Evolutionary conservation across 2,797 vertebrate species (phyloP).

Genomic region (Selene dorsalis): DNA sequence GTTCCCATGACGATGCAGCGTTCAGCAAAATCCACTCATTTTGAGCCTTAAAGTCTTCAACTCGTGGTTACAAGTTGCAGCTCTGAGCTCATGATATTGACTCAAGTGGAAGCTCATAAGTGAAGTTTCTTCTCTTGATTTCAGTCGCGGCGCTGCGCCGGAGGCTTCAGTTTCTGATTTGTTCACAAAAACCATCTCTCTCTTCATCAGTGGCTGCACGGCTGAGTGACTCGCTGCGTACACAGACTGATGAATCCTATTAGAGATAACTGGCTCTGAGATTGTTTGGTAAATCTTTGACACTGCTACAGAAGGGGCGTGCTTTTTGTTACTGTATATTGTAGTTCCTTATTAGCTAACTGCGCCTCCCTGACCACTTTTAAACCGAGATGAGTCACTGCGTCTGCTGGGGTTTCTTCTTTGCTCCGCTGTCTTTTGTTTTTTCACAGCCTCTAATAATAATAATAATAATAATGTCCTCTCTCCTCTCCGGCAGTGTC

Average conservation of each 20-base stretch:
- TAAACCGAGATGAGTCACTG: conserved; percentile 53
- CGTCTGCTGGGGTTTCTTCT: conserved; percentile 37
- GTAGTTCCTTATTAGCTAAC: conserved; percentile 56
- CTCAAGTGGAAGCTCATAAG: background rate
- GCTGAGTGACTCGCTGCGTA: conserved; percentile 33
- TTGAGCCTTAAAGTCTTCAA: background rate
- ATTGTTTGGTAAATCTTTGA: conserved; percentile 58
- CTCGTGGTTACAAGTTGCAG: background rate
- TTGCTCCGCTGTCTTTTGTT: background rate
- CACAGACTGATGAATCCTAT: conserved; percentile 47
- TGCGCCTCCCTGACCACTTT: conserved; percentile 47
- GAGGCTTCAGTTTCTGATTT: background rate
- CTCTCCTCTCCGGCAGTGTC: background rate
- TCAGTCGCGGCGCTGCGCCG: background rate
- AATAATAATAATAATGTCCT: conserved; percentile 2
- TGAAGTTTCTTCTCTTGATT: conserved; percentile 13
- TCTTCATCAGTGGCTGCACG: conserved; percentile 23
- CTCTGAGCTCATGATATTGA: background rate
- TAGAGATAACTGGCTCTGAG: conserved; percentile 43
- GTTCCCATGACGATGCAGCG: background rate
- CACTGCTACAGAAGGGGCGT: conserved; percentile 14
- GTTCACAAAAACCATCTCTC: background rate
- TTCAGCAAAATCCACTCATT: background rate
- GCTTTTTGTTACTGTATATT: conserved; percentile 44
- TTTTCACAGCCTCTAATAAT: conserved; percentile 45